Percentiles rank a stretch among this genome's conserved stretches.
These are phyloP conservation scores for Apodemia mormo DNA, from an alignment of 2,888 invertebrate genomes.

Conservation along the genomic window DNA sequence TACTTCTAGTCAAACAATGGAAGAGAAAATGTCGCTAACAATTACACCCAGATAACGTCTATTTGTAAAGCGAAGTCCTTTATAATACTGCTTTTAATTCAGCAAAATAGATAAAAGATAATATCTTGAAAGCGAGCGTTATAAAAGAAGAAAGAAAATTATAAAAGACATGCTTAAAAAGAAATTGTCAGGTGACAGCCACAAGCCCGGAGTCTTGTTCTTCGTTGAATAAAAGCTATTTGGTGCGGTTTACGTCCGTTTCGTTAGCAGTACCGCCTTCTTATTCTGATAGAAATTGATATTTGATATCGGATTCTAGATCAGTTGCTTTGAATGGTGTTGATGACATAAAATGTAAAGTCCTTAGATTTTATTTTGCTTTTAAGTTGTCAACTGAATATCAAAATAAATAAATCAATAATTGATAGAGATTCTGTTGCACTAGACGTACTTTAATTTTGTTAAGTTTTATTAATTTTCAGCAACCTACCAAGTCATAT, in stretches of 20 bases:
- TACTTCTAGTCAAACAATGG: conserved; percentile 9
- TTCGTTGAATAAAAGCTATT: conserved; percentile 41
- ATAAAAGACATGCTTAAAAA: conserved; percentile 56
- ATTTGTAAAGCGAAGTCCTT: conserved; percentile 18
- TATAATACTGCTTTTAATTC: conserved; percentile 46
- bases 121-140: conserved; percentile 47
- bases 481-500: no score
- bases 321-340: conserved; percentile 3
- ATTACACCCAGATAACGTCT: conserved; percentile 19
- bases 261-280: conserved; percentile 1
- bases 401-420: no score
- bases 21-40: conserved; percentile 11
- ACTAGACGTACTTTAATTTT: no score
- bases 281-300: conserved; percentile 6
- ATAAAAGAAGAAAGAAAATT: conserved; percentile 56
- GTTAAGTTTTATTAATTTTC: no score
- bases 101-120: conserved; percentile 56
- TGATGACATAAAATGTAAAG: background rate
- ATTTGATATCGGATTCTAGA: background rate
- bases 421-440: no score
- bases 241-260: conserved; percentile 25
- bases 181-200: conserved; percentile 63
- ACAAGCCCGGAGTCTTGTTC: conserved; percentile 39
- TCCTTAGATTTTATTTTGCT: background rate
- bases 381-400: background rate